Conservation (phyloP, 1,140 invertebrate genomes). For the Diabrotica undecimpunctata region DNA sequence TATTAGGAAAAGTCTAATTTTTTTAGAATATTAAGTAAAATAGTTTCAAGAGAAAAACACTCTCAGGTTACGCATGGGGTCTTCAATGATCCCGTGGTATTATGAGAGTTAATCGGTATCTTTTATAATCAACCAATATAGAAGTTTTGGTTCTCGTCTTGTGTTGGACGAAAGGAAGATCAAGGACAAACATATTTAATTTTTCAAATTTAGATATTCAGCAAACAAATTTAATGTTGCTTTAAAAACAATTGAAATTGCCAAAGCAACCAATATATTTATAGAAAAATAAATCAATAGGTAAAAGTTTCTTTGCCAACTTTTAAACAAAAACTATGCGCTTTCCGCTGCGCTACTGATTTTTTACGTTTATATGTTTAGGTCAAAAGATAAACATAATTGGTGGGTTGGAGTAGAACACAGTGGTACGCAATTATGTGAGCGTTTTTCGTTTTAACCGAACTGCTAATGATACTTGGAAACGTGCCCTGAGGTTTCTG, state of each 20-base stretch:
- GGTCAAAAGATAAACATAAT: conserved; percentile 2
- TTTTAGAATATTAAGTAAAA: no score
- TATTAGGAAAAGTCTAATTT: no score
- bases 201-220: no score
- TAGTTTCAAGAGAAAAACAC: no score
- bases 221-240: no score
- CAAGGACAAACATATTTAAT: no score
- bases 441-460: background rate
- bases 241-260: background rate
- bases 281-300: background rate
- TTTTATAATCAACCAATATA: no score
- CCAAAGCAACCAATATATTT: background rate
- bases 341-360: background rate
- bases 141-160: no score
- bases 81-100: no score
- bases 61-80: no score
- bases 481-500: conserved; percentile 1
- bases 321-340: background rate
- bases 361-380: conserved; percentile 1
- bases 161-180: no score
- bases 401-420: conserved; percentile 1
- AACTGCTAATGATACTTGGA: conserved; percentile 2
- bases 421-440: background rate
- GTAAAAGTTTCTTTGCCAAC: background rate
- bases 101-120: no score